Evolutionary conservation across 1,140 invertebrate species (phyloP).

Genomic region (Bombus polaris): DNA sequence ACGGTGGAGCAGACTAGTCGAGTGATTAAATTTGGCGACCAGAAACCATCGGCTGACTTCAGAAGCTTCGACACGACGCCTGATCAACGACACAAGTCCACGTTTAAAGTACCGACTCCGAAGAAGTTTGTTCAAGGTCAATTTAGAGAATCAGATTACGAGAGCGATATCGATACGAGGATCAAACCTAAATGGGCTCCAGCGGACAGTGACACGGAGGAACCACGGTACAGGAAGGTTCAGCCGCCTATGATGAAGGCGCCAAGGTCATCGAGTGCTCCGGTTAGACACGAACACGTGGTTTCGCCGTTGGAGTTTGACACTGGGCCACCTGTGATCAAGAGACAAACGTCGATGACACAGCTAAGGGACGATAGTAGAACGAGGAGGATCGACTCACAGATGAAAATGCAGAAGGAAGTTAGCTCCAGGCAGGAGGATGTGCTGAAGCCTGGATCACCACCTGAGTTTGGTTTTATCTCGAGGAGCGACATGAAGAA

Average conservation of each 20-base stretch:
- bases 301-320: constrained; percentile 86
- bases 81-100: constrained; percentile 74
- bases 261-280: constrained; percentile 80
- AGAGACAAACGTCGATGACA: constrained; percentile 68
- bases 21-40: constrained; percentile 86
- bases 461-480: constrained; percentile 85
- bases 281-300: constrained; percentile 81
- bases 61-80: constrained; percentile 50
- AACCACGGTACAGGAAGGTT: constrained; percentile 85
- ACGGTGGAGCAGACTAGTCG: constrained; percentile 88
- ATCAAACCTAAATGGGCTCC: constrained; percentile 86
- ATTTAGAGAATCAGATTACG: constrained; percentile 88
- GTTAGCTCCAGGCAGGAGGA: constrained; percentile 62
- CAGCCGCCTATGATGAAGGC: constrained; percentile 80
- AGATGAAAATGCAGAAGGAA: constrained; percentile 21
- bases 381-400: constrained; percentile 15
- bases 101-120: constrained; percentile 83
- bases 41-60: constrained; percentile 62
- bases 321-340: constrained; percentile 81
- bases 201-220: constrained; percentile 83
- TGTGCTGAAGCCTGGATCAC: constrained; percentile 83
- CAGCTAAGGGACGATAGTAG: constrained; percentile 47
- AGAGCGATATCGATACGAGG: constrained; percentile 86
- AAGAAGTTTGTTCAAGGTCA: constrained; percentile 88
- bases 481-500: constrained; percentile 79